phyloP scores from a whole-genome alignment of 2,113 vertebrate species.

The Hippoglossus stenolepis region DNA sequence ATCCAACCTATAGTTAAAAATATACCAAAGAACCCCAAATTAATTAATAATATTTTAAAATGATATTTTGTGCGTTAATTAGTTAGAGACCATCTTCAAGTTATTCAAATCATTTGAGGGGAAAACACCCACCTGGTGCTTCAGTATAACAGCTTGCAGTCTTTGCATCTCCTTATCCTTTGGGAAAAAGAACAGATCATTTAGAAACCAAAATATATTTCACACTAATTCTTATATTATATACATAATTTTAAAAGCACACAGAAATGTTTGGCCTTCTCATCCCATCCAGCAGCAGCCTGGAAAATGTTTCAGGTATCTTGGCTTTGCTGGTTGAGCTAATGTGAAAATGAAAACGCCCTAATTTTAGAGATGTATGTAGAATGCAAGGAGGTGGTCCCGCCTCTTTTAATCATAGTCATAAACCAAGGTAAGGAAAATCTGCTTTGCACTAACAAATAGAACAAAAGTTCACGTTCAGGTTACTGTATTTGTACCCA shows the following conservation, averaged over 20 bases:
- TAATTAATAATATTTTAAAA: neutral
- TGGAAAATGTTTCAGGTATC: neutral
- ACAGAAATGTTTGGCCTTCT: slow-evolving; percentile 33
- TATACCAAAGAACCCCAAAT: neutral
- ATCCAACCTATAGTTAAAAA: slow-evolving; percentile 79
- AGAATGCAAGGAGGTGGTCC: too few relatives aligned
- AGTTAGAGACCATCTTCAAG: slow-evolving; percentile 20
- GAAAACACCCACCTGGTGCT: slow-evolving; percentile 90
- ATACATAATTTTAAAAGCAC: neutral
- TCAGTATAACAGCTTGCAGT: slow-evolving; percentile 92
- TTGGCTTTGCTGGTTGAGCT: neutral
- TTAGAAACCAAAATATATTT: slow-evolving; percentile 39
- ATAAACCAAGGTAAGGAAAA: too few relatives aligned
- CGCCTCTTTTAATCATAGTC: too few relatives aligned
- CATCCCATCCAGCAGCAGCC: slow-evolving; percentile 5
- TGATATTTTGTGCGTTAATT: neutral
- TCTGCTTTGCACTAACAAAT: too few relatives aligned
- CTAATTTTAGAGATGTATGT: too few relatives aligned
- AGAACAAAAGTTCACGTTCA: too few relatives aligned
- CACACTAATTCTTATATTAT: slow-evolving; percentile 11
- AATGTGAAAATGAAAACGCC: too few relatives aligned
- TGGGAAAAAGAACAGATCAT: slow-evolving; percentile 52
- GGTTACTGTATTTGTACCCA: too few relatives aligned
- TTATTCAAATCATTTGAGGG: neutral
- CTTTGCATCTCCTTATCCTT: slow-evolving; percentile 95